Conservation (phyloP, 2,797 vertebrate species). For the Gobionotothen gibberifrons region DNA sequence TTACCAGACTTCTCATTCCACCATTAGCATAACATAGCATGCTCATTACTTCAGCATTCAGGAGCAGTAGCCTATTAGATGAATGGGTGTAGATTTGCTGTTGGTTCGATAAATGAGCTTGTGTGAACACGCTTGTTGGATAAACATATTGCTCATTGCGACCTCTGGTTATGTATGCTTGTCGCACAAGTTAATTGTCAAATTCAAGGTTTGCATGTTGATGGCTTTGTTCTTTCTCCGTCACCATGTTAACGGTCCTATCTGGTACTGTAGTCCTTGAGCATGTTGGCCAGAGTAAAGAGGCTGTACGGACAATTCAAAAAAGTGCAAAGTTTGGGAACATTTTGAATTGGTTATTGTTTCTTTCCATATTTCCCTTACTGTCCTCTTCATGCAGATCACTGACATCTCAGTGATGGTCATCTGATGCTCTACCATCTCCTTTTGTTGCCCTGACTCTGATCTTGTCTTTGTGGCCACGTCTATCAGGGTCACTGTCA, state of each 20-base stretch:
- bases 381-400: not conserved
- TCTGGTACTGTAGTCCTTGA: not conserved
- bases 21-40: conserved; percentile 70
- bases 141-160: conserved; percentile 47
- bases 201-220: conserved; percentile 2
- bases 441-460: conserved; percentile 44
- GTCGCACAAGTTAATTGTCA: conserved; percentile 30
- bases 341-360: not conserved
- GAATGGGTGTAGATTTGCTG: conserved; percentile 63
- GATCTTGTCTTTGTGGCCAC: conserved; percentile 54
- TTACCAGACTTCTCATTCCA: conserved; percentile 56
- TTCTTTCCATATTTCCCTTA: not conserved
- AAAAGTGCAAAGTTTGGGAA: not conserved
- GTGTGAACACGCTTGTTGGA: conserved; percentile 32
- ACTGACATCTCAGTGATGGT: conserved; percentile 14
- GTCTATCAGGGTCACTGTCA: conserved; percentile 54
- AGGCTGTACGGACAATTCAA: not conserved
- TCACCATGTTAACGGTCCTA: not conserved
- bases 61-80: conserved; percentile 59
- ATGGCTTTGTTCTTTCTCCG: conserved; percentile 5
- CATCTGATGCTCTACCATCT: conserved; percentile 26
- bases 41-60: conserved; percentile 75
- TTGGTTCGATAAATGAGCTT: conserved; percentile 65
- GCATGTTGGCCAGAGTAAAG: not conserved
- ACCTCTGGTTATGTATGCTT: conserved; percentile 27